Evolutionary conservation across 2,113 vertebrate species (phyloP).

Genomic region (Actenoides hombroni): DNA sequence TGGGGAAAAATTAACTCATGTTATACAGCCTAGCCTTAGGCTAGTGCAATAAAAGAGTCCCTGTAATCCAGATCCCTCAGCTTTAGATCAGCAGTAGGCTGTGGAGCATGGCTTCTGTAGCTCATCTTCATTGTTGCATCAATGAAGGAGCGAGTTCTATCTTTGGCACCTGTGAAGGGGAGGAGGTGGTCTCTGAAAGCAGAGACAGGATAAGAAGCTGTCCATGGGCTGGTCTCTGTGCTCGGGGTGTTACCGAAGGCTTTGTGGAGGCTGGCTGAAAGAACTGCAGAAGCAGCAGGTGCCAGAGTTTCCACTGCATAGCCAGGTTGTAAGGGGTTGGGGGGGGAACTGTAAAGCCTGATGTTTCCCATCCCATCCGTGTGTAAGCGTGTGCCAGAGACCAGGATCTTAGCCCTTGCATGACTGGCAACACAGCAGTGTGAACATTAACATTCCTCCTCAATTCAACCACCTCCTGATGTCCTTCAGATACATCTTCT

Average conservation of each 20-base stretch:
- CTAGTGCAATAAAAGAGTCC: neutral
- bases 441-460: neutral
- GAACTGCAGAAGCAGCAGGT: neutral
- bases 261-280: neutral
- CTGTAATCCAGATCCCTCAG: neutral
- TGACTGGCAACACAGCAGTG: neutral
- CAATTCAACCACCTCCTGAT: neutral
- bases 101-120: neutral
- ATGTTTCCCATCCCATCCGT: fast-evolving
- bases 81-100: neutral
- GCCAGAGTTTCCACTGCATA: fast-evolving
- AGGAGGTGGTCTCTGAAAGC: neutral
- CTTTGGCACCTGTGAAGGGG: neutral
- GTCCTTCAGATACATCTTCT: neutral
- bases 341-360: neutral
- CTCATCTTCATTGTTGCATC: neutral
- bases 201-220: neutral
- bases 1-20: neutral
- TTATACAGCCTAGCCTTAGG: neutral
- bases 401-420: neutral
- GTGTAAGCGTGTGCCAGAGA: neutral
- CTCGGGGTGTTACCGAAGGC: neutral
- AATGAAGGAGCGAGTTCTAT: neutral
- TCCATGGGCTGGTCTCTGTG: neutral
- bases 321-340: neutral